These are phyloP conservation scores for Calephelis virginiensis DNA, from an alignment of 1,140 invertebrate species.

Conservation along the genomic window DNA sequence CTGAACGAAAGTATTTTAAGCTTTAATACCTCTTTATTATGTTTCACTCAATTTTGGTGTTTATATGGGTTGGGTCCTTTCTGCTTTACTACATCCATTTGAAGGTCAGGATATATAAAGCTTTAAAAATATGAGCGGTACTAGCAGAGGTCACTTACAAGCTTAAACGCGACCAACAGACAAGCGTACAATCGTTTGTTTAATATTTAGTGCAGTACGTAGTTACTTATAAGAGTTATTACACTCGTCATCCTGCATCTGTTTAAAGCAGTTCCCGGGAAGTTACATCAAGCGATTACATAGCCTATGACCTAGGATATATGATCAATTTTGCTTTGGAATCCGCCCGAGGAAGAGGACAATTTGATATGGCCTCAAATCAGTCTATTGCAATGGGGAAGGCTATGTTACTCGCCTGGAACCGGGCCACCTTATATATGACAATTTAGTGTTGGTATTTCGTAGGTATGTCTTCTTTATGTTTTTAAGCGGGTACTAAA, in stretches of 20 bases:
- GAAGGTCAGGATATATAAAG: no score
- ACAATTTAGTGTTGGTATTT: slow-evolving; percentile 35
- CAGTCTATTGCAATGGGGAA: slow-evolving; percentile 66
- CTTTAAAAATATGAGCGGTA: no score
- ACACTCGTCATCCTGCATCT: slow-evolving; percentile 53
- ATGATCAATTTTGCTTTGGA: slow-evolving; percentile 56
- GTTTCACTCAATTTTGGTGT: no score
- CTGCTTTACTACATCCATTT: no score
- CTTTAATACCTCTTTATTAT: no score
- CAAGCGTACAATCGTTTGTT: slow-evolving; percentile 9
- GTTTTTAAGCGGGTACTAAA: neutral
- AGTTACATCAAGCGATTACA: slow-evolving; percentile 44
- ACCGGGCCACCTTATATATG: slow-evolving; percentile 48
- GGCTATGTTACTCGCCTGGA: slow-evolving; percentile 62
- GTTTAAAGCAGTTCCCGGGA: slow-evolving; percentile 55
- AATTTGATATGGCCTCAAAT: slow-evolving; percentile 75
- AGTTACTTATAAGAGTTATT: slow-evolving; percentile 28
- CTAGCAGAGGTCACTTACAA: no score
- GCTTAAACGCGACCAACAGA: neutral
- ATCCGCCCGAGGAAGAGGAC: slow-evolving; percentile 59
- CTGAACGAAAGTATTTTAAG: no score
- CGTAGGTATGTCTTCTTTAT: neutral
- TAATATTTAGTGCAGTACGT: slow-evolving; percentile 24
- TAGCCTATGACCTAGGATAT: slow-evolving; percentile 50
- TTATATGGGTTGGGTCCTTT: no score